These are phyloP conservation scores for Ephydatia muelleri DNA, from an alignment of 37 sponge, comb jelly and placozoan genomes.

Conservation along the genomic window DNA sequence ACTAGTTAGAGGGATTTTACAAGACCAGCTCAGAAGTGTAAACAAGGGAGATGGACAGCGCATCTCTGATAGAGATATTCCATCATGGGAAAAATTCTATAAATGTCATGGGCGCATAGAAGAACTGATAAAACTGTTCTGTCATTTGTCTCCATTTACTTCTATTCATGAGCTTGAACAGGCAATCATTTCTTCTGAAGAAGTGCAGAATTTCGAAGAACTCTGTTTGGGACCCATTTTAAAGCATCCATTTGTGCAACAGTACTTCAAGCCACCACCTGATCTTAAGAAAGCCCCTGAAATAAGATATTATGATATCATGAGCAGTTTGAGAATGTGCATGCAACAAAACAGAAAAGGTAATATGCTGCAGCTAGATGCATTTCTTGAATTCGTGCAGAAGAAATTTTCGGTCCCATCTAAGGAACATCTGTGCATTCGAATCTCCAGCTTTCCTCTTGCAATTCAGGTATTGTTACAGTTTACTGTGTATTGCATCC, in stretches of 20 bases:
- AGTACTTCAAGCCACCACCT: conserved; percentile 47
- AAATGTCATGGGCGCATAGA: conserved; percentile 35
- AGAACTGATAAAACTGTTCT: conserved; percentile 51
- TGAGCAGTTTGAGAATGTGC: conserved; percentile 17
- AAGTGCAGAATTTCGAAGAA: conserved; percentile 35
- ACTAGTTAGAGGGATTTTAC: not conserved
- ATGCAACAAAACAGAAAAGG: conserved; percentile 11
- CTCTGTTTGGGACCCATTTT: conserved; percentile 55
- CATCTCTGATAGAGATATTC: conserved; percentile 9
- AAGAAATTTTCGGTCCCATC: not conserved
- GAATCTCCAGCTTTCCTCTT: conserved; percentile 53
- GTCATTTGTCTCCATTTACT: conserved; percentile 38
- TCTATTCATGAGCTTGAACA: conserved; percentile 47
- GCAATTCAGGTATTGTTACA: conserved; percentile 46
- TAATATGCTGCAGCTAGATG: conserved; percentile 29
- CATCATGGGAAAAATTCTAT: not conserved
- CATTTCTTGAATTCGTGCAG: conserved; percentile 42
- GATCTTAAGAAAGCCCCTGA: conserved; percentile 46
- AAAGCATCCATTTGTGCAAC: conserved; percentile 40
- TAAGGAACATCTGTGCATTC: conserved; percentile 51
- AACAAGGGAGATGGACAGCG: not conserved
- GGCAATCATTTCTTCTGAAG: conserved; percentile 21
- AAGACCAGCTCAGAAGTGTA: not conserved
- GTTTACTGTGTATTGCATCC: too few species aligned
- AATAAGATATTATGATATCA: conserved; percentile 36